These are phyloP conservation scores for Ptychoptera contaminata DNA, from an alignment of 2,888 invertebrate species.

Conservation along the genomic window DNA sequence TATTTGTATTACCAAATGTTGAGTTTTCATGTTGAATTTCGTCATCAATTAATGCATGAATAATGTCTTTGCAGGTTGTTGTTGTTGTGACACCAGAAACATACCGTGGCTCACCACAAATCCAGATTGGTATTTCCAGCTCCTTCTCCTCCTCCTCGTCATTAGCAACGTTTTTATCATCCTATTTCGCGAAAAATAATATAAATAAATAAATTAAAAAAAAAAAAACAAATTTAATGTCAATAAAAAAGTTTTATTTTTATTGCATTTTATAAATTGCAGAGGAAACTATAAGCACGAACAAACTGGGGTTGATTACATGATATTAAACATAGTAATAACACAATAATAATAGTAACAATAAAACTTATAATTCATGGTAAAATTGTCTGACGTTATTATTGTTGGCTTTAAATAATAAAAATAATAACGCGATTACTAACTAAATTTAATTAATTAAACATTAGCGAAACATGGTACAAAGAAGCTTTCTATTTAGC, in stretches of 20 bases:
- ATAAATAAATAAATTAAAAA: background rate
- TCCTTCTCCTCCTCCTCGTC: constrained; percentile 13
- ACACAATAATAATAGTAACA: no score
- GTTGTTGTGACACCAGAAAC: constrained; percentile 26
- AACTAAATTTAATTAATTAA: no score
- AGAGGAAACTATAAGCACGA: no score
- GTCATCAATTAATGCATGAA: constrained; percentile 29
- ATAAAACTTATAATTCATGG: no score
- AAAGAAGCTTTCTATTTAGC: no score
- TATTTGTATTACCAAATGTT: background rate
- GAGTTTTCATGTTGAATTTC: constrained; percentile 15
- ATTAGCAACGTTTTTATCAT: background rate
- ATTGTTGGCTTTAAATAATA: no score
- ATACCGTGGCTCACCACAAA: constrained; percentile 24
- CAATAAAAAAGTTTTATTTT: background rate
- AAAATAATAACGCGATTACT: no score
- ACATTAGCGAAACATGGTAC: no score
- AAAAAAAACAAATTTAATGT: background rate
- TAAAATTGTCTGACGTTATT: no score
- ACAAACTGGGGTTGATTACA: no score
- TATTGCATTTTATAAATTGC: background rate
- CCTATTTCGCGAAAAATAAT: background rate
- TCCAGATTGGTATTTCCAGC: constrained; percentile 28
- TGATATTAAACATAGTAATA: no score
- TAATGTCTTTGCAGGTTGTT: constrained; percentile 29